phyloP scores from a whole-genome alignment of 2,888 invertebrate species.

The Epirrhoe tristata region DNA sequence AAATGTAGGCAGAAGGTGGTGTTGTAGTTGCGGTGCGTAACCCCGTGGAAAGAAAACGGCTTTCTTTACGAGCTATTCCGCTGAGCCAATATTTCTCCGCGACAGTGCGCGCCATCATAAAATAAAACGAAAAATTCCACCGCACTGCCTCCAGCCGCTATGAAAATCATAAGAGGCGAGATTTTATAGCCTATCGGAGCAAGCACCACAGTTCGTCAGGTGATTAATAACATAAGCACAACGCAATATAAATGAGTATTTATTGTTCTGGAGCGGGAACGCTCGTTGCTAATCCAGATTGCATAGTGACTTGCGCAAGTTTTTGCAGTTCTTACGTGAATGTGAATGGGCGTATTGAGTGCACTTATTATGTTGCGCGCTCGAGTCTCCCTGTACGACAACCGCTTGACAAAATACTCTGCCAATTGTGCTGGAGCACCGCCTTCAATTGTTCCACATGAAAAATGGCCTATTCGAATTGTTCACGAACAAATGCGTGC shows the following conservation, averaged over 20 bases:
- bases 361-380: slow-evolving; percentile 73
- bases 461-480: slow-evolving; percentile 84
- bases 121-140: slow-evolving; percentile 85
- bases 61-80: slow-evolving; percentile 85
- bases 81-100: slow-evolving; percentile 85
- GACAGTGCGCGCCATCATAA: slow-evolving; percentile 84
- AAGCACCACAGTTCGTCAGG: slow-evolving; percentile 66
- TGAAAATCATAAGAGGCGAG: slow-evolving; percentile 83
- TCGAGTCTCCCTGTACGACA: slow-evolving; percentile 71
- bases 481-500: slow-evolving; percentile 84
- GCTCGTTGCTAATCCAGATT: slow-evolving; percentile 17
- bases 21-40: slow-evolving; percentile 79
- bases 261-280: slow-evolving; percentile 27
- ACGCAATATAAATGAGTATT: slow-evolving; percentile 39
- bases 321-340: slow-evolving; percentile 35
- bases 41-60: slow-evolving; percentile 80
- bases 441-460: slow-evolving; percentile 84
- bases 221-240: slow-evolving; percentile 73
- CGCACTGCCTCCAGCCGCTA: slow-evolving; percentile 75
- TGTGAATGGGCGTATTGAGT: slow-evolving; percentile 62
- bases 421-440: slow-evolving; percentile 82
- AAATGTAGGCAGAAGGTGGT: slow-evolving; percentile 66
- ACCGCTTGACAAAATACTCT: slow-evolving; percentile 84
- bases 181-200: slow-evolving; percentile 77
- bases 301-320: not conserved